Base-by-base conservation (phyloP, 35 echinoderm and acorn worm genomes). In the Lytechinus variegatus region DNA sequence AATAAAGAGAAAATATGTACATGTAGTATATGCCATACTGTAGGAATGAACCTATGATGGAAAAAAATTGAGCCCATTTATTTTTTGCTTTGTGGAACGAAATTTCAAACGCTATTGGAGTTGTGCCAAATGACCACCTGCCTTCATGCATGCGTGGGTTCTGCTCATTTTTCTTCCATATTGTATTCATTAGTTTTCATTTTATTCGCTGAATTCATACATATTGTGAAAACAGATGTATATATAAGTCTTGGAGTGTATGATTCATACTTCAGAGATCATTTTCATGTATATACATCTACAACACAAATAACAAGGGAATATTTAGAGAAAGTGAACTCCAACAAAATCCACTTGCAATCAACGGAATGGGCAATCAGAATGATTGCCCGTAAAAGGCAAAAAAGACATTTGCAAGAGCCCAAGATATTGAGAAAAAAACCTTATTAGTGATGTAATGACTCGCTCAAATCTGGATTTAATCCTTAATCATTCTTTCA, bases 41-140 rank as follows among this genome's bases (percentile, higher is more conserved):
- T 24, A 79, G 66, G 66, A 79, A 79, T 16, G 19, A 79, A 16
- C 16, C 66, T 79, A 79, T 79, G 66, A 24, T 79, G n/a, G 8
- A 16, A 79, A 6, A 13, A 79, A 24, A 79, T 7, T 21, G 10
- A 71, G 16, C 66, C 66, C 66, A 79, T 79, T 79, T 79, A 79
- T 79, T 79, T 79, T 24, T 79, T 79, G 19, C 66, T 19, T 79
- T 79, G 66, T 79, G 66, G n/a, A 79, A 79, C 66, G 12, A 24
- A 79, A 79, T 11, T 14, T 79, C 66, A 79, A 79, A 79, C n/a
- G 66, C n/a, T 79, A 79, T 79, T 79, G 66, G 66, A 79, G 66
- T 79, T 24, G 66, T 79, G 66, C 66, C 66, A 79, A 79, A 79
- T n/a, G 66, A 79, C 66, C 66, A 79, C 66, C 66, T 79, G 66